Evolutionary conservation across 2,113 vertebrate species (phyloP).

Genomic region (Garra rufa): DNA sequence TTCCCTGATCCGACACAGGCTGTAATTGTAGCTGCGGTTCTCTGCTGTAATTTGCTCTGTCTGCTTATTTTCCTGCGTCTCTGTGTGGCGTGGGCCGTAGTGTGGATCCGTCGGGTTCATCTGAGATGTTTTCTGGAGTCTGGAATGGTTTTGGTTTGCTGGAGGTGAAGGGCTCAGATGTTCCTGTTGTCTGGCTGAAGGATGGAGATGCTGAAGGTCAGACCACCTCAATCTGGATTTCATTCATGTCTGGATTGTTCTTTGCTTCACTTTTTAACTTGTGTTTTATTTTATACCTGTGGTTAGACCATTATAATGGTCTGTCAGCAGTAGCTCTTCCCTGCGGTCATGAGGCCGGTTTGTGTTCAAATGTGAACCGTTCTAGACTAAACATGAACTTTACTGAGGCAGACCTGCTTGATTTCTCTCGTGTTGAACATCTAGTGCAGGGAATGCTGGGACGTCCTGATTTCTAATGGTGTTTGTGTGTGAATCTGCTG

Average conservation of each 20-base stretch:
- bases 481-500: neutral
- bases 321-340: no score
- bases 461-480: neutral
- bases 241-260: neutral
- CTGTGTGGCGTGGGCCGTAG: neutral
- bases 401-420: neutral
- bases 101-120: neutral
- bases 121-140: neutral
- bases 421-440: neutral
- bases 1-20: neutral
- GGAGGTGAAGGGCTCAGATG: no score
- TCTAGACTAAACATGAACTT: neutral
- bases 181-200: no score
- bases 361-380: neutral
- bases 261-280: neutral
- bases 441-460: neutral
- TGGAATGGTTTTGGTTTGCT: no score
- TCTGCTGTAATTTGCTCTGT: neutral
- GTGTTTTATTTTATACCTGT: neutral
- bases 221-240: neutral
- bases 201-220: no score
- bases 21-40: slow-evolving; percentile 4
- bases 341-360: neutral
- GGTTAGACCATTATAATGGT: no score
- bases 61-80: neutral